phyloP scores from a whole-genome alignment of 2,888 invertebrate species.

The Aphodius granarius region DNA sequence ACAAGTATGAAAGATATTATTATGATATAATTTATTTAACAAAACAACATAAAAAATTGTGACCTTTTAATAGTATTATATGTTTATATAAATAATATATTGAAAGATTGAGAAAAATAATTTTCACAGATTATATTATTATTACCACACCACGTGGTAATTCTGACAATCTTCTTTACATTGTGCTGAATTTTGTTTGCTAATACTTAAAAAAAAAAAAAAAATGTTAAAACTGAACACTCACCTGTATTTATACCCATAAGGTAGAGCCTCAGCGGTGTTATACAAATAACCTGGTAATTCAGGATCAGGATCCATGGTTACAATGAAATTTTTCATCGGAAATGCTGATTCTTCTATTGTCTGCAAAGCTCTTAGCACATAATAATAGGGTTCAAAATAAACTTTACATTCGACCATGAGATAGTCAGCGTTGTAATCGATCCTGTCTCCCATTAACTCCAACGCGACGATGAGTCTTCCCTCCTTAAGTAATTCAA shows the following conservation, averaged over 20 bases:
- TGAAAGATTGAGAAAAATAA: too few relatives aligned
- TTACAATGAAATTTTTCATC: constrained; percentile 68
- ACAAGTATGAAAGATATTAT: too few relatives aligned
- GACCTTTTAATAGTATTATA: too few relatives aligned
- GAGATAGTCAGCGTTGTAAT: constrained; percentile 46
- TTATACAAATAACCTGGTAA: constrained; percentile 26
- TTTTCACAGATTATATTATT: too few relatives aligned
- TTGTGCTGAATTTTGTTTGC: too few relatives aligned
- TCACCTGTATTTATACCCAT: neutral
- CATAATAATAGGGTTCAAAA: constrained; percentile 80
- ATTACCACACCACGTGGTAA: too few relatives aligned
- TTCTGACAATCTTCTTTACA: too few relatives aligned
- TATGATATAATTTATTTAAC: too few relatives aligned
- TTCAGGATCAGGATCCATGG: constrained; percentile 35
- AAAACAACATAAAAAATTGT: too few relatives aligned
- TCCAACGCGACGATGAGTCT: constrained; percentile 57
- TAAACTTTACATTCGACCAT: constrained; percentile 81
- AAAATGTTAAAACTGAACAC: too few relatives aligned
- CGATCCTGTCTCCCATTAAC: constrained; percentile 41
- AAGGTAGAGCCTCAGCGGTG: neutral
- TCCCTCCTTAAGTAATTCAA: constrained; percentile 57
- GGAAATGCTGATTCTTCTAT: constrained; percentile 63
- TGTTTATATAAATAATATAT: too few relatives aligned
- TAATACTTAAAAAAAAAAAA: neutral
- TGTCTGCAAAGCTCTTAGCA: constrained; percentile 68